These are phyloP conservation scores for Ophion ellenae DNA, from an alignment of 2,888 invertebrate genomes.

Conservation along the genomic window DNA sequence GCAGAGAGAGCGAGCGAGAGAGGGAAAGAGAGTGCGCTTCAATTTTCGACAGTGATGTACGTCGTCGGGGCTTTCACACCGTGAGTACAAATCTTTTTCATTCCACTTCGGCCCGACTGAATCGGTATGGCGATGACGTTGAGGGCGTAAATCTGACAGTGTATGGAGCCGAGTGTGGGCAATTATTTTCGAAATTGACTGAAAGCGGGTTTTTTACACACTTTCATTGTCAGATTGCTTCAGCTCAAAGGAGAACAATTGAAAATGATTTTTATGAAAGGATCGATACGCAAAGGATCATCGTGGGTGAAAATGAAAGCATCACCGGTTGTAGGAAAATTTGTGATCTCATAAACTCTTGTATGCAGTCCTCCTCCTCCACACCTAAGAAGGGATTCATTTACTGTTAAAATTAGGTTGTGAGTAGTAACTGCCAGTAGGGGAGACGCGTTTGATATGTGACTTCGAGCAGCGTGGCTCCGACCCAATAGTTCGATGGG, in stretches of 20 bases:
- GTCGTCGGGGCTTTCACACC: slow-evolving; percentile 50
- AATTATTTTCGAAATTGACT: slow-evolving; percentile 7
- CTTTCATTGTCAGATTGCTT: neutral
- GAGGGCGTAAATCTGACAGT: slow-evolving; percentile 17
- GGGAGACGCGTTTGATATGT: no score
- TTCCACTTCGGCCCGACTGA: slow-evolving; percentile 37
- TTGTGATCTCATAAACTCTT: no score
- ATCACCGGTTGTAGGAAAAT: no score
- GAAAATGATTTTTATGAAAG: no score
- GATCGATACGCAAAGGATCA: no score
- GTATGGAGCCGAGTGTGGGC: neutral
- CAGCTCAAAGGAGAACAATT: neutral
- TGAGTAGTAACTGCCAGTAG: no score
- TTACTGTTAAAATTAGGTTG: no score
- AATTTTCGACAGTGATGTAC: slow-evolving; percentile 64
- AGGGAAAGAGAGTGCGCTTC: slow-evolving; percentile 48
- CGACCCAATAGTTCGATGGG: no score
- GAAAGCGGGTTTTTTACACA: neutral
- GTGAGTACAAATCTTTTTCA: slow-evolving; percentile 54
- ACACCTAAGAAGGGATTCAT: no score
- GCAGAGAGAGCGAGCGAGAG: slow-evolving; percentile 31
- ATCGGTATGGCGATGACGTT: slow-evolving; percentile 13
- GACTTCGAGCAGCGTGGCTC: no score
- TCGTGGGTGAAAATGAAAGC: no score
- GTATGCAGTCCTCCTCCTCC: no score